Evolutionary conservation across 2,797 vertebrate genomes (phyloP).

Genomic region (Lutjanus argentimaculatus): DNA sequence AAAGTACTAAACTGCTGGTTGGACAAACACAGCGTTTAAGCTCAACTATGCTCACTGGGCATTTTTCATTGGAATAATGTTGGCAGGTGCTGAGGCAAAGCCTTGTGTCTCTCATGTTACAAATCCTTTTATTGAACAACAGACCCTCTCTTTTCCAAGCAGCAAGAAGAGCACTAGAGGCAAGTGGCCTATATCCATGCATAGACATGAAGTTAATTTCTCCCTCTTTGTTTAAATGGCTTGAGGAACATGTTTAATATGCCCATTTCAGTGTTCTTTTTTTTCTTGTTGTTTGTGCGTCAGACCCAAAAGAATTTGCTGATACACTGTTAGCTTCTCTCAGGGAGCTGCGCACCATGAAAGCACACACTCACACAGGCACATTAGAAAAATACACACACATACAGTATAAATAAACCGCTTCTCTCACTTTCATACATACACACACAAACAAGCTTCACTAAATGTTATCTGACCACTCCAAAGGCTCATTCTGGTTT

Average conservation of each 20-base stretch:
- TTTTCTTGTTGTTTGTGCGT: constrained; percentile 3
- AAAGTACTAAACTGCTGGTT: constrained; percentile 49
- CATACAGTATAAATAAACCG: constrained; percentile 31
- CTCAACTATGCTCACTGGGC: constrained; percentile 36
- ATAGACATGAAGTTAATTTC: constrained; percentile 36
- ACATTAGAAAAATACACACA: constrained; percentile 49
- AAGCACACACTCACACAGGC: constrained; percentile 46
- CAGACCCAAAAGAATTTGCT: constrained; percentile 28
- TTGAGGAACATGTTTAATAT: constrained; percentile 30
- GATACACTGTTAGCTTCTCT: constrained; percentile 16
- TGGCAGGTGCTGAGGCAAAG: constrained; percentile 43
- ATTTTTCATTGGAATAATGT: constrained; percentile 52
- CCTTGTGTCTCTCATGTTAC: constrained; percentile 40
- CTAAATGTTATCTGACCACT: constrained; percentile 20
- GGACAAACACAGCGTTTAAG: constrained; percentile 46
- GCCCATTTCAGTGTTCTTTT: not conserved
- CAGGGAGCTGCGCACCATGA: constrained; percentile 38
- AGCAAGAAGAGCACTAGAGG: constrained; percentile 25
- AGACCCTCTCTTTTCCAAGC: constrained; percentile 9
- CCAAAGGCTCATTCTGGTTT: constrained; percentile 7
- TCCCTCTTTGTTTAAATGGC: constrained; percentile 24
- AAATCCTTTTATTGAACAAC: constrained; percentile 39
- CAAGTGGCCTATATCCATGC: constrained; percentile 45
- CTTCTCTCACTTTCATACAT: not conserved
- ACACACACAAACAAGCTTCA: constrained; percentile 5